Evolutionary conservation across 2,888 invertebrate genomes (phyloP).

Genomic region (Drosophila infuscata): DNA sequence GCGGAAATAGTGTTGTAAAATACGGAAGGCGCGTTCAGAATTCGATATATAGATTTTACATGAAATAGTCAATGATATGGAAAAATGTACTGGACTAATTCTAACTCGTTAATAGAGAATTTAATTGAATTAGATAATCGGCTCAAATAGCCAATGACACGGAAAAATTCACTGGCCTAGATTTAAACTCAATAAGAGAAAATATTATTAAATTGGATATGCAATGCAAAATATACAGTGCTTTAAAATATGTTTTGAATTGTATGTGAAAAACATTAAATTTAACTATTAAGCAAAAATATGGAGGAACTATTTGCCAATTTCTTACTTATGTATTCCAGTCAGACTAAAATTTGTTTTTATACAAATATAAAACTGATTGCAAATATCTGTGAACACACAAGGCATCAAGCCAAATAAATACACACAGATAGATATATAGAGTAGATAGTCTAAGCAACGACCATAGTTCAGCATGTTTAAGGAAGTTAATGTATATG

Average conservation of each 20-base stretch:
- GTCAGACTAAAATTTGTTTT: background rate
- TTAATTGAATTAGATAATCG: background rate
- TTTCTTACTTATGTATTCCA: background rate
- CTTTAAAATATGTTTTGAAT: no score
- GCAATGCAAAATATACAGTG: background rate
- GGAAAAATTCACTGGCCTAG: background rate
- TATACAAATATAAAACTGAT: background rate
- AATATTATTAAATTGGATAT: background rate
- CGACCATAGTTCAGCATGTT: conserved; percentile 20
- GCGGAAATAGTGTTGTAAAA: background rate
- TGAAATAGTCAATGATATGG: background rate
- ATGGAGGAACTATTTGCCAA: background rate
- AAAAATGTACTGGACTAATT: background rate
- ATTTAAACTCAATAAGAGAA: background rate
- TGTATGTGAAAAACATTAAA: background rate
- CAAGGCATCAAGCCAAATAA: background rate
- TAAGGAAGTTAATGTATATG: conserved; percentile 27
- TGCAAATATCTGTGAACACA: background rate
- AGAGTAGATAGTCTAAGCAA: background rate
- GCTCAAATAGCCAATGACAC: background rate
- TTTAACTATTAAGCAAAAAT: background rate
- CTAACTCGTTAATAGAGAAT: background rate
- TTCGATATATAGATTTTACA: background rate
- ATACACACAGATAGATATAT: background rate
- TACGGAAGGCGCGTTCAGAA: background rate